A percentile compares a stretch with the other conserved stretches of the same genome.
These are phyloP conservation scores for Bombus sylvicola DNA, from an alignment of 1,140 invertebrate species.

Conservation along the genomic window DNA sequence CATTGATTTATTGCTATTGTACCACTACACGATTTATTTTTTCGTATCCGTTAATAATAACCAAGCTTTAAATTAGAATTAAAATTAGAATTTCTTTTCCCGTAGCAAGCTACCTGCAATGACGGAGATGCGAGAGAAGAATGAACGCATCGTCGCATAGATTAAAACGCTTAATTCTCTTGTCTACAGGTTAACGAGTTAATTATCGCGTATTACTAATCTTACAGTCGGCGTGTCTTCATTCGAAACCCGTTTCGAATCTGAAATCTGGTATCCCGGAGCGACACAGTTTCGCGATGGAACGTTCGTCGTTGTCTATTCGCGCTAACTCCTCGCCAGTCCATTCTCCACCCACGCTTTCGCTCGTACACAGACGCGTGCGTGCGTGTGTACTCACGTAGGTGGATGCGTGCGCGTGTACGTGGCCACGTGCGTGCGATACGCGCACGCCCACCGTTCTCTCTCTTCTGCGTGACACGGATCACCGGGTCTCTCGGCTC, in stretches of 20 bases:
- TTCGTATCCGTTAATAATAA: too few species aligned
- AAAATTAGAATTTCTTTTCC: too few species aligned
- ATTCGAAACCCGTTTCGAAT: background rate
- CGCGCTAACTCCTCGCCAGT: background rate
- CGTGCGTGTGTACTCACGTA: constrained; percentile 9
- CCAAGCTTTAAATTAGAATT: too few species aligned
- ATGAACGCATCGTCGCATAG: too few species aligned
- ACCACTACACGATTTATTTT: too few species aligned
- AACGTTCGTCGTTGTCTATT: background rate
- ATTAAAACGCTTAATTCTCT: background rate
- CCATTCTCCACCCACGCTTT: background rate
- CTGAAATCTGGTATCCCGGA: background rate
- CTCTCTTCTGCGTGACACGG: constrained; percentile 23
- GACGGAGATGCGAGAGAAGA: too few species aligned
- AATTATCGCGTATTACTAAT: background rate
- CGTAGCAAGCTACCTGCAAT: too few species aligned
- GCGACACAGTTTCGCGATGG: constrained; percentile 20
- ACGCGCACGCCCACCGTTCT: constrained; percentile 39
- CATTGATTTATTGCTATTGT: too few species aligned
- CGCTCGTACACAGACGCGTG: background rate
- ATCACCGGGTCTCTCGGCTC: background rate
- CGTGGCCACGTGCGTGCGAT: constrained; percentile 46
- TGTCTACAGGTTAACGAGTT: background rate
- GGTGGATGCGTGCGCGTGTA: background rate
- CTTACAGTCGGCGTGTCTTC: background rate